Percentiles rank a stretch among this genome's conserved stretches.
Conservation (phyloP, 1,140 invertebrate species). For the Heliconius hewitsoni region DNA sequence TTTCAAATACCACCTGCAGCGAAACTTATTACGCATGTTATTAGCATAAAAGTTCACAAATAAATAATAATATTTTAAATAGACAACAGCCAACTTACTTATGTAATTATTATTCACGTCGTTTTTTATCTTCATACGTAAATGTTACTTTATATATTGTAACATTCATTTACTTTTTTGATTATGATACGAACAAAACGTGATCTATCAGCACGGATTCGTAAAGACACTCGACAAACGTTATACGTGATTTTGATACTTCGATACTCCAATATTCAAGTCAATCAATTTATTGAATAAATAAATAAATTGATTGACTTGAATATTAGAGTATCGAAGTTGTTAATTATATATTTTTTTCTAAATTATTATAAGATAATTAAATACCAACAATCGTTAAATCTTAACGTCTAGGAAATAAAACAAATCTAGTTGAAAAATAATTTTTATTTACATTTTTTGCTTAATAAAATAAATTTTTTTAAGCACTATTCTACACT, state of each 20-base stretch:
- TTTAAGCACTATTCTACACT: too few relatives aligned
- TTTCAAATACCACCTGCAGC: too few relatives aligned
- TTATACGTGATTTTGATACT: conserved; percentile 20
- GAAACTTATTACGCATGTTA: too few relatives aligned
- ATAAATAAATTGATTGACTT: not conserved
- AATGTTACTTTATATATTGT: conserved; percentile 25
- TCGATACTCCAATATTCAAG: too few relatives aligned
- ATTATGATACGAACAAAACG: conserved; percentile 25
- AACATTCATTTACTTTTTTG: conserved; percentile 27
- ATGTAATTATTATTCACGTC: conserved; percentile 10
- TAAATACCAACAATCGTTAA: too few relatives aligned
- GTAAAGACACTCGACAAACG: not conserved
- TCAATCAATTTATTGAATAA: not conserved
- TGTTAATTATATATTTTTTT: too few relatives aligned
- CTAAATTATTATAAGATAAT: too few relatives aligned
- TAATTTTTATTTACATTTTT: too few relatives aligned
- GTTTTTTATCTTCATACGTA: conserved; percentile 12
- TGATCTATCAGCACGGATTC: conserved; percentile 23
- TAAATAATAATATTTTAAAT: not conserved
- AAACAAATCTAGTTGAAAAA: too few relatives aligned
- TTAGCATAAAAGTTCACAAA: too few relatives aligned
- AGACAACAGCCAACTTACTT: not conserved
- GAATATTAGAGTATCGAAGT: not conserved
- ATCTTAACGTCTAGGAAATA: too few relatives aligned
- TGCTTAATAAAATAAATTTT: too few relatives aligned